These are phyloP conservation scores for Siderastrea siderea DNA, from an alignment of 92 coral and sea anemone species.

Conservation along the genomic window DNA sequence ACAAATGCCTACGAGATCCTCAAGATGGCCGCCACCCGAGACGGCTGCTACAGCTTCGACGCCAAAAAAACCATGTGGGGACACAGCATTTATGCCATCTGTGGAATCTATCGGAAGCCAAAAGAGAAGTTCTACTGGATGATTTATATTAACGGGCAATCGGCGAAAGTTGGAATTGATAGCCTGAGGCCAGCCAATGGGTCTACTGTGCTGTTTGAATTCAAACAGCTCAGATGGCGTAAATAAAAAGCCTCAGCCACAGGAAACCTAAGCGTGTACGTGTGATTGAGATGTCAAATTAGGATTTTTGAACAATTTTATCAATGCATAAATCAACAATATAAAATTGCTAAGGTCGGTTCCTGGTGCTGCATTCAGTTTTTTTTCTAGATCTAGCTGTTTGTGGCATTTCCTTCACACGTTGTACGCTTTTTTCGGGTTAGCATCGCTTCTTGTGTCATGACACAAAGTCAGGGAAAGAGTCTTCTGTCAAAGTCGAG, in stretches of 20 bases:
- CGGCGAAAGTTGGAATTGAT: conserved; percentile 76
- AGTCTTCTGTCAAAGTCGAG: no score
- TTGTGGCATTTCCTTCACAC: no score
- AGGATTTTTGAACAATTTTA: no score
- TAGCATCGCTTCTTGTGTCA: no score
- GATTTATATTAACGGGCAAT: conserved; percentile 50
- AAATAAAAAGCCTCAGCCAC: background rate
- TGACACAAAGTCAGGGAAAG: no score
- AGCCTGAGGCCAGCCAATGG: conserved; percentile 71
- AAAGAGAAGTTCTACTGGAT: conserved; percentile 75
- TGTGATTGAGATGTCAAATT: no score
- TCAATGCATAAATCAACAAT: no score
- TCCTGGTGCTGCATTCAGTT: no score
- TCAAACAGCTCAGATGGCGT: conserved; percentile 59
- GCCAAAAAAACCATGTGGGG: conserved; percentile 63
- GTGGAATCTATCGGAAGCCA: conserved; percentile 42
- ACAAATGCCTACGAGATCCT: conserved; percentile 68
- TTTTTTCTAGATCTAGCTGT: no score
- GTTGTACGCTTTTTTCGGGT: no score
- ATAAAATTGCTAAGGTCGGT: no score
- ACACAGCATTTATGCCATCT: conserved; percentile 58
- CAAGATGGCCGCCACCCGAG: conserved; percentile 53
- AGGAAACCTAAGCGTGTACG: no score
- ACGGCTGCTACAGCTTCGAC: conserved; percentile 72
- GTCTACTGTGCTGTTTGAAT: conserved; percentile 73